Evolutionary conservation across 2,797 vertebrate genomes (phyloP), one percentile per base, ranked within the genome.

Genomic region (Megaceryle alcyon): DNA sequence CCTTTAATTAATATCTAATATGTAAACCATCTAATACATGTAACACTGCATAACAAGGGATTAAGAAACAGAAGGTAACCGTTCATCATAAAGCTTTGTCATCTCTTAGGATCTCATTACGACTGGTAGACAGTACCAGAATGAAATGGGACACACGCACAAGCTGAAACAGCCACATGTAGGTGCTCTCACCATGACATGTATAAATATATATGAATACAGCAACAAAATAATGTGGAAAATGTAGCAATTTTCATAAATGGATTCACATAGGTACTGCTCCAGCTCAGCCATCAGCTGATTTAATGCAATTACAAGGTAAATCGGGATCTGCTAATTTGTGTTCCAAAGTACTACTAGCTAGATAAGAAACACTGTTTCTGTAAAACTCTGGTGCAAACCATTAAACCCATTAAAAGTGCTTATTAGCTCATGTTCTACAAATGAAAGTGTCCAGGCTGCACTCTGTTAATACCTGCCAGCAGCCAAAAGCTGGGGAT

Each of bases 1-100:
- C 87, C 90, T 90, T 96, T 96, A 97, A 97, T 97, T 97, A 97
- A 96, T 85, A 78, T 93, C 88, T 93, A 96, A 95, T 96, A 97
- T 94, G 95, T 89, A 95, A 97, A 95, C 88, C 81, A 97, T 97
- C 92, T 95, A 96, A 96, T 94, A 96, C 90, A 95, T 88, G 92
- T 81, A 89, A 92, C 90, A 87, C 93, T 77, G 90, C 94, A 97
- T 97, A 93, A 92, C 95, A 95, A 86, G 72, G 96, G 96, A 96
- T 97, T 97, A 97, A 92, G 95, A 96, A 90, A 90, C 80, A 95
- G 94, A 96, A 97, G 91, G 90, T 96, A 96, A 88, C 85, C 82
- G 90, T 95, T 94, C 92, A 81, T 93, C 82, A 84, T 31, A 85
- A 86, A 87, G 82, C 70, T 86, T 81, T 96, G 94, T 64, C 85